Evolutionary conservation across 2,113 vertebrate genomes (phyloP).

Genomic region (Anolis carolinensis): DNA sequence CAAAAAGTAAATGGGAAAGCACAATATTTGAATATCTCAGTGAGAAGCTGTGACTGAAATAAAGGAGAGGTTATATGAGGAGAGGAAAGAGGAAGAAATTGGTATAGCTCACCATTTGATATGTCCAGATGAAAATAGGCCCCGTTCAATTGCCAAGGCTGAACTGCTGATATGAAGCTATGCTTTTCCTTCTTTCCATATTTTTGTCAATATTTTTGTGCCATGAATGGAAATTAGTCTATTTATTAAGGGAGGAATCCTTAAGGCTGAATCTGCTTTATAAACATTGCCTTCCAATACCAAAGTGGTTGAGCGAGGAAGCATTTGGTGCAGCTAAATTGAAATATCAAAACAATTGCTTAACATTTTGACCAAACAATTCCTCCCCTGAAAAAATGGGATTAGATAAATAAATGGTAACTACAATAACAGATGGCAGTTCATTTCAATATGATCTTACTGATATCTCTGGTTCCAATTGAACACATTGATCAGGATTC

Average conservation of each 20-base stretch:
- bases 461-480: not conserved
- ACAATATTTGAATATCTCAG: slow-evolving; percentile 45
- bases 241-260: slow-evolving; percentile 1
- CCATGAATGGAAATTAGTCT: not conserved
- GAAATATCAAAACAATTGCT: not conserved
- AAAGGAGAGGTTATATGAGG: not conserved
- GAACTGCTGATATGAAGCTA: not conserved
- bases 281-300: not conserved
- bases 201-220: slow-evolving; percentile 13
- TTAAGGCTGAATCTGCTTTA: slow-evolving; percentile 12
- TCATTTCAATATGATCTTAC: not conserved
- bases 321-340: not conserved
- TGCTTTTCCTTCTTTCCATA: not conserved
- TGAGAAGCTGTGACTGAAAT: slow-evolving; percentile 7
- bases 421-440: not conserved
- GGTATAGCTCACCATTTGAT: slow-evolving; percentile 35
- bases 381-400: not conserved
- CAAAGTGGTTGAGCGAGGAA: not conserved
- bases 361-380: not conserved
- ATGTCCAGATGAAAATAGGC: slow-evolving; percentile 35
- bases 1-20: slow-evolving; percentile 45
- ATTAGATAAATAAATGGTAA: too few relatives aligned
- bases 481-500: not conserved
- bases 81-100: not conserved
- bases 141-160: not conserved